These are phyloP conservation scores for Drosophila baimaii DNA, from an alignment of 1,140 invertebrate species.

Conservation along the genomic window DNA sequence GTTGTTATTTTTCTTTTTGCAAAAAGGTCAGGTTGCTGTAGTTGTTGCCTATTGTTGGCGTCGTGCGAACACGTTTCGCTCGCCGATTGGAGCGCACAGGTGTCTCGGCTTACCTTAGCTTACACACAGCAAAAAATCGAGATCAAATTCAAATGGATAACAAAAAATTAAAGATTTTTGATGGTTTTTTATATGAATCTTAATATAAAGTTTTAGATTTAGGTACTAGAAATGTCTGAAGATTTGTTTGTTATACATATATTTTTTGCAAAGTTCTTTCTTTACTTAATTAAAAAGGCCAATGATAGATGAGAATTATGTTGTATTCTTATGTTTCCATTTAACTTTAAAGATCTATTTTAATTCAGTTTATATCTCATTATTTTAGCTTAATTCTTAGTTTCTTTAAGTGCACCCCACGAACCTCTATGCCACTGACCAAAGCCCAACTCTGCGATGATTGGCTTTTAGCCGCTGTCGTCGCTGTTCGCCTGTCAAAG, in stretches of 20 bases:
- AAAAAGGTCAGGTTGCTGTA: slow-evolving; percentile 68
- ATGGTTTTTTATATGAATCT: neutral
- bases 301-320: neutral
- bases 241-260: neutral
- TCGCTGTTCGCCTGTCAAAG: slow-evolving; percentile 38
- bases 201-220: neutral
- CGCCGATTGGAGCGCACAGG: slow-evolving; percentile 65
- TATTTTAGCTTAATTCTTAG: no score
- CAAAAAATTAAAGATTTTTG: no score
- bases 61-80: slow-evolving; percentile 77
- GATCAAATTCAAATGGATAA: neutral
- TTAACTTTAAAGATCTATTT: neutral
- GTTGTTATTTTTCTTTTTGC: slow-evolving; percentile 9
- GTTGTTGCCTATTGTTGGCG: slow-evolving; percentile 67
- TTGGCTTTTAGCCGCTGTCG: slow-evolving; percentile 57
- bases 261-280: neutral
- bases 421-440: slow-evolving; percentile 23
- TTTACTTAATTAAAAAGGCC: neutral
- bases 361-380: neutral
- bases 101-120: slow-evolving; percentile 53
- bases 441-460: slow-evolving; percentile 46
- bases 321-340: accelerated
- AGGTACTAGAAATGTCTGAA: neutral
- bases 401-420: slow-evolving; percentile 1
- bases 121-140: slow-evolving; percentile 4